Base-by-base conservation (phyloP, 2,888 invertebrate genomes). In the Ephialtes manifestator region DNA sequence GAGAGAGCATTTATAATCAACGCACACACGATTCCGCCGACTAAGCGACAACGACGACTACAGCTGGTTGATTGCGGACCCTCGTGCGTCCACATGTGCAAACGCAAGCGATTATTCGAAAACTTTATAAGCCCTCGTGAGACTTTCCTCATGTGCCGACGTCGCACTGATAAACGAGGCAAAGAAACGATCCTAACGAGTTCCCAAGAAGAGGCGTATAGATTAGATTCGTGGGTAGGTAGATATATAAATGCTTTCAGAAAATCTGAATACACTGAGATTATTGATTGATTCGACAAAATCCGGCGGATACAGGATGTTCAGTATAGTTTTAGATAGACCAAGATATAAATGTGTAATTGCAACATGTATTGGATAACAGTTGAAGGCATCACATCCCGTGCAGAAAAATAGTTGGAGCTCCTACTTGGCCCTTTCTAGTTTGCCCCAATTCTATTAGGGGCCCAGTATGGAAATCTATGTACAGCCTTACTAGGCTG, bases 121-220 rank as follows among this genome's bases (percentile, higher is more conserved):
- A 67, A 72, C 77, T 67, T 78, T 82, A 77, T 65, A 55, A 39
- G 31, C 31, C 63, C 18, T n/a, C 24, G 28, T 39, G 72, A 43
- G 51, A n/a, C 20, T 68, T 55, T 31, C 31, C 75, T 80, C 71
- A 71, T 24, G 46, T 43, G 46, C 48, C n/a, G 24, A 70, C 18
- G 15, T n/a, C 31, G 18, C 28, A 11, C 53, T 76, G 80, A 76
- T 71, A 65, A 80, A 84, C 76, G 55, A 31, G 48, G 15, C 71
- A 48, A 67, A 80, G 76, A 77, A 72, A 60, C 51, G 76, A 51
- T 71, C 24, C 72, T 84, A 84, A 81, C 80, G 80, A 84, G 83
- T 71, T 70, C 70, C 71, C 31, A 51, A 83, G 80, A 83, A 75
- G 63, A 51, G 55, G 31, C 55, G 46, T 48, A 75, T 35, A 65